A percentile compares a stretch with the other conserved stretches of the same genome.
Evolutionary conservation across 2,113 vertebrate genomes (phyloP).

Genomic region (cattle (Bos taurus)): ARS-UCD2.0 NC_037330.1:43271001-43271500

Average conservation of each 20-base stretch:
- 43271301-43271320: not conserved
- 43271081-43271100: not conserved
- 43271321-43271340: not conserved
- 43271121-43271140: not conserved
- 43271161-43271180: not conserved
- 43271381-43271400: not conserved
- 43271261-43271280: conserved; percentile 44
- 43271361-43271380: not conserved
- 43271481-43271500: too few relatives aligned
- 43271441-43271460: too few relatives aligned
- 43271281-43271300: not conserved
- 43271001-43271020: conserved; percentile 32
- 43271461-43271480: too few relatives aligned
- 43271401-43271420: not conserved
- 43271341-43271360: not conserved
- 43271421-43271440: too few relatives aligned
- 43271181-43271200: conserved; percentile 10
- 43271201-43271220: conserved; percentile 8
- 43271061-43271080: not conserved
- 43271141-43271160: not conserved
- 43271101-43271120: not conserved
- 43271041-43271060: not conserved
- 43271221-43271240: conserved; percentile 42
- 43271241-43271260: conserved; percentile 37
- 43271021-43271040: not conserved